Evolutionary conservation across 2,888 invertebrate species (phyloP).

Genomic region (Drosophila helvetica): DNA sequence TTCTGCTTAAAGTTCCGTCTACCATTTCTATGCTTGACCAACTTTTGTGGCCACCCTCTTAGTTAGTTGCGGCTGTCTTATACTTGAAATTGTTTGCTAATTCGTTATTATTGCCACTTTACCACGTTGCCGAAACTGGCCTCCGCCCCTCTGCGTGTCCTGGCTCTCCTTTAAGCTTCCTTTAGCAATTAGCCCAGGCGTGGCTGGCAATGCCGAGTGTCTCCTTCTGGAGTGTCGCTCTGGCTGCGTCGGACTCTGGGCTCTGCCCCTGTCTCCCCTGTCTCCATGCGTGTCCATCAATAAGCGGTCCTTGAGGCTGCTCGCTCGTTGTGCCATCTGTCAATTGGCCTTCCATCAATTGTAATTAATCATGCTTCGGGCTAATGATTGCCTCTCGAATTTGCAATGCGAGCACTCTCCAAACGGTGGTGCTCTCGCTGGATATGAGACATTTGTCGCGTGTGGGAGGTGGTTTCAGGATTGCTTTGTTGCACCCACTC

Average conservation of each 20-base stretch:
- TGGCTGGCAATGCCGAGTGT: conserved; percentile 23
- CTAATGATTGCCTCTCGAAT: conserved; percentile 62
- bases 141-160: no score
- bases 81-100: conserved; percentile 73
- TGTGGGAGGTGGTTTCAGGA: no score
- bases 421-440: conserved; percentile 20
- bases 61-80: conserved; percentile 23
- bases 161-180: conserved; percentile 12
- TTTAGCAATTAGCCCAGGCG: conserved; percentile 63
- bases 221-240: conserved; percentile 24
- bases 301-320: conserved; percentile 52
- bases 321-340: conserved; percentile 63
- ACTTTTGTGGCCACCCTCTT: conserved; percentile 36
- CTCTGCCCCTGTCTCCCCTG: no score
- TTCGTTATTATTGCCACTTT: conserved; percentile 77
- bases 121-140: conserved; percentile 11
- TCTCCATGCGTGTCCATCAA: conserved; percentile 61
- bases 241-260: no score
- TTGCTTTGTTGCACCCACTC: conserved; percentile 25
- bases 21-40: neutral
- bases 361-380: conserved; percentile 77
- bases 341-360: conserved; percentile 78
- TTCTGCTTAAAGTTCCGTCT: neutral
- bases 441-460: conserved; percentile 41
- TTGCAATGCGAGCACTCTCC: conserved; percentile 27